Percentiles rank a stretch among this genome's conserved stretches.
These are phyloP conservation scores for Tauraco erythrolophus DNA, from an alignment of 2,113 vertebrate species.

Conservation along the genomic window DNA sequence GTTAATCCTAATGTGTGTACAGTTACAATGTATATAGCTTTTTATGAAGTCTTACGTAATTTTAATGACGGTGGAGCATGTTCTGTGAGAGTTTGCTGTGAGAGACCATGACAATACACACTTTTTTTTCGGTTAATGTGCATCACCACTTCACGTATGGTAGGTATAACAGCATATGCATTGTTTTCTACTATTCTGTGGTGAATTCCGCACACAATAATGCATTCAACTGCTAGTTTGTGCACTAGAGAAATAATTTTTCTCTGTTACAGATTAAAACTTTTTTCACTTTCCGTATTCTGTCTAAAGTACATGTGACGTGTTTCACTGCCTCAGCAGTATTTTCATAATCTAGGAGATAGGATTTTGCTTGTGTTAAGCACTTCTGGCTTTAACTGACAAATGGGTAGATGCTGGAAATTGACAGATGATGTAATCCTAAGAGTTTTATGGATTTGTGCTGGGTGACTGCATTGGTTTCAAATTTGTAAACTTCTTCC, in stretches of 20 bases:
- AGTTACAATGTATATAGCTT: neutral
- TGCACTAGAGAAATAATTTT: neutral
- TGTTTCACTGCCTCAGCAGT: neutral
- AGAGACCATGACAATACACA: neutral
- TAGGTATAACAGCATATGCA: neutral
- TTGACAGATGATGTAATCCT: neutral
- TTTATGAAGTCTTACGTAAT: neutral
- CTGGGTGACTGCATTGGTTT: neutral
- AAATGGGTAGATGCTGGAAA: neutral
- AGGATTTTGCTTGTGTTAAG: neutral
- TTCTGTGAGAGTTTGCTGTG: neutral
- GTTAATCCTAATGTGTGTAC: neutral
- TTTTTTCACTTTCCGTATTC: neutral
- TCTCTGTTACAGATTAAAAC: neutral
- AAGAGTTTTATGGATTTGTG: neutral
- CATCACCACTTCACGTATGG: neutral
- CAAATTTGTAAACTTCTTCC: neutral
- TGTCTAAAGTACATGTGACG: neutral
- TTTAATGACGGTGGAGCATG: neutral
- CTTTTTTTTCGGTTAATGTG: neutral
- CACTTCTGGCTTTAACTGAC: neutral
- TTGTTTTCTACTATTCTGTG: neutral
- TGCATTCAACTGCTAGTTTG: neutral
- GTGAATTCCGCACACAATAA: neutral
- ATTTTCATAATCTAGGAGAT: neutral